Conservation (phyloP, 1,140 invertebrate species). For the Neotoxoptera formosana region DNA sequence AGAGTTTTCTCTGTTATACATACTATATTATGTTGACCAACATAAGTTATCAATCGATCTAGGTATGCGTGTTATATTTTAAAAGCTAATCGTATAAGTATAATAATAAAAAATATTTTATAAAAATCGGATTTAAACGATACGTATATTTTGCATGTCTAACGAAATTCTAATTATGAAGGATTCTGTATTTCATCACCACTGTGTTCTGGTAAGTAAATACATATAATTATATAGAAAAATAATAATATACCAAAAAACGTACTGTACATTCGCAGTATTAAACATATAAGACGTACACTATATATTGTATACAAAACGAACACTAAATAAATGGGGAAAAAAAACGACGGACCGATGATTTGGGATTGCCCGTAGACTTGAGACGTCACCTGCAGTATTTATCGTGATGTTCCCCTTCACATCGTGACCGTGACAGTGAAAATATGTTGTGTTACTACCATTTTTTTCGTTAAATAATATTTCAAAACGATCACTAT, state of each 20-base stretch:
- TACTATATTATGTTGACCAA: not conserved
- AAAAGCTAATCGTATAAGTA: not conserved
- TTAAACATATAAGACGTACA: not conserved
- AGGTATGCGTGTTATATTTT: not conserved
- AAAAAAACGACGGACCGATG: not conserved
- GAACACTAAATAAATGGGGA: not conserved
- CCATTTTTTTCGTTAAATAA: not conserved
- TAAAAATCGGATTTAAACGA: not conserved
- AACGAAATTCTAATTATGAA: conserved; percentile 63
- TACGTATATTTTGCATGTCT: conserved; percentile 24
- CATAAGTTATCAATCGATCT: not conserved
- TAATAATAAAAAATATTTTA: not conserved
- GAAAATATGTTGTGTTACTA: not conserved
- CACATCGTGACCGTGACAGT: not conserved
- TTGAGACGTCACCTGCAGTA: not conserved
- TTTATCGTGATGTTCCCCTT: not conserved
- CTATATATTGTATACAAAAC: not conserved
- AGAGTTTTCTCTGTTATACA: not conserved
- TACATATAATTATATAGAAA: not conserved
- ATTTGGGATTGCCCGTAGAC: not conserved
- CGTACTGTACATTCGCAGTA: not conserved
- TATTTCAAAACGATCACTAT: not conserved
- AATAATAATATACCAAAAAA: not conserved
- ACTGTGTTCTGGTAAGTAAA: conserved; percentile 77
- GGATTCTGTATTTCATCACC: conserved; percentile 84